These are phyloP conservation scores for Mellilla xanthometata DNA, from an alignment of 2,888 invertebrate species.

Conservation along the genomic window DNA sequence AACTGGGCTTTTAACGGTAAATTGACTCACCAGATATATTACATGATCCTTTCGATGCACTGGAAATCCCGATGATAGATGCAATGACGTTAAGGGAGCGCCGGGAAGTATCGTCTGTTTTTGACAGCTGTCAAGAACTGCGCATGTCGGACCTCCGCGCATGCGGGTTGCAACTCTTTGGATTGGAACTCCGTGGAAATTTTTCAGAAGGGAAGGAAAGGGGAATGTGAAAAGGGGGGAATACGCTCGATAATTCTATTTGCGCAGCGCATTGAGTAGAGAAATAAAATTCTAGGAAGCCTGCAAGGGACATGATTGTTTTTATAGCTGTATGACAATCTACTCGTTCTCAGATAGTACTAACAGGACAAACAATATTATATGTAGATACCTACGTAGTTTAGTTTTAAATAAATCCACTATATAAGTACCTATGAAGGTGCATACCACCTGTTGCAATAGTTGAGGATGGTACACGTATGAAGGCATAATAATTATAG, in stretches of 20 bases:
- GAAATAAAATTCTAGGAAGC: slow-evolving; percentile 24
- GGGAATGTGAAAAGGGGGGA: slow-evolving; percentile 10
- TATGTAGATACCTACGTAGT: too few relatives aligned
- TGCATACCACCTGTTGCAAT: too few relatives aligned
- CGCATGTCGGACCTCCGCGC: slow-evolving; percentile 51
- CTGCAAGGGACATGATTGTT: not conserved
- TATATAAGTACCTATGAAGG: too few relatives aligned
- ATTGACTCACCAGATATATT: slow-evolving; percentile 43
- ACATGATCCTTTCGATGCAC: slow-evolving; percentile 56
- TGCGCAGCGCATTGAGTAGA: slow-evolving; percentile 36
- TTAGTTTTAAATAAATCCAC: too few relatives aligned
- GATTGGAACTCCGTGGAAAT: slow-evolving; percentile 33
- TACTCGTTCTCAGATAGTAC: too few relatives aligned
- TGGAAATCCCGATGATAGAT: slow-evolving; percentile 36
- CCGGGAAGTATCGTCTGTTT: slow-evolving; percentile 46
- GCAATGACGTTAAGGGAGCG: slow-evolving; percentile 59
- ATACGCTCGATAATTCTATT: slow-evolving; percentile 42
- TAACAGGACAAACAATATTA: too few relatives aligned
- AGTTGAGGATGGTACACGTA: too few relatives aligned
- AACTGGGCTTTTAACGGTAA: too few relatives aligned
- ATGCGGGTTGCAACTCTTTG: slow-evolving; percentile 43
- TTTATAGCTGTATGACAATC: too few relatives aligned
- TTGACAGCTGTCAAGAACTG: slow-evolving; percentile 63
- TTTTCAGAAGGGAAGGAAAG: slow-evolving; percentile 27
- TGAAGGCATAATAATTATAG: too few relatives aligned